A percentile compares a stretch with the other conserved stretches of the same genome.
These are phyloP conservation scores for Scaptomyza reducta DNA, from an alignment of 2,888 invertebrate genomes.

Conservation along the genomic window DNA sequence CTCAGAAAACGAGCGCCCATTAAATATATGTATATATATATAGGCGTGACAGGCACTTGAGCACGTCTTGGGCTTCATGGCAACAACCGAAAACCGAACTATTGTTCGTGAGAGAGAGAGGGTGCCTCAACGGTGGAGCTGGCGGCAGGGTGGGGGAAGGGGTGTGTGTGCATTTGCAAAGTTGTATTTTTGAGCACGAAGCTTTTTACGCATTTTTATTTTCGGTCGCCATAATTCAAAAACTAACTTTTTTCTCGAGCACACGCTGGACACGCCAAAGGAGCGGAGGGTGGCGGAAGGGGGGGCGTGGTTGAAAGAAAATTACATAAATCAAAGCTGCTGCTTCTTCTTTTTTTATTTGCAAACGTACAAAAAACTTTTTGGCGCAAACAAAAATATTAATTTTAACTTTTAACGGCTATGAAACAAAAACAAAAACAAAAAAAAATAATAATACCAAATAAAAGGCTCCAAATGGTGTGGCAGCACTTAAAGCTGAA, in stretches of 20 bases:
- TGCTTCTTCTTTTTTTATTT: not conserved
- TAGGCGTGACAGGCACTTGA: constrained; percentile 47
- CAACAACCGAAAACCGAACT: not conserved
- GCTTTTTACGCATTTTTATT: constrained; percentile 46
- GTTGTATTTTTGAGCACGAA: constrained; percentile 17
- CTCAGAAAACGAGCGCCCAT: constrained; percentile 3
- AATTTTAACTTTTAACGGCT: constrained; percentile 68
- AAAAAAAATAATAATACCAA: constrained; percentile 68
- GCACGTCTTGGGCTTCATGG: constrained; percentile 38
- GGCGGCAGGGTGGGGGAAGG: no score
- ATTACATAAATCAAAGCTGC: constrained; percentile 66
- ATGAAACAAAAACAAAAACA: constrained; percentile 39
- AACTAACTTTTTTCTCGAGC: constrained; percentile 48
- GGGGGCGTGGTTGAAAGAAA: not conserved
- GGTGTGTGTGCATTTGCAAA: not conserved
- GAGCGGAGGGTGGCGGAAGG: not conserved
- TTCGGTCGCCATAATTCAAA: constrained; percentile 52
- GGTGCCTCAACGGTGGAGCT: no score
- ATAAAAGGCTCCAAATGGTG: constrained; percentile 12
- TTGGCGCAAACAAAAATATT: constrained; percentile 76
- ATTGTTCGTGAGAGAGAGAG: not conserved
- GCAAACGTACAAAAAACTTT: constrained; percentile 57
- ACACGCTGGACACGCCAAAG: constrained; percentile 23
- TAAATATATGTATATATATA: not conserved
- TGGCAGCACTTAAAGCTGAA: constrained; percentile 28